Conservation (phyloP, 2,113 vertebrate genomes). For the Laticauda colubrina region DNA sequence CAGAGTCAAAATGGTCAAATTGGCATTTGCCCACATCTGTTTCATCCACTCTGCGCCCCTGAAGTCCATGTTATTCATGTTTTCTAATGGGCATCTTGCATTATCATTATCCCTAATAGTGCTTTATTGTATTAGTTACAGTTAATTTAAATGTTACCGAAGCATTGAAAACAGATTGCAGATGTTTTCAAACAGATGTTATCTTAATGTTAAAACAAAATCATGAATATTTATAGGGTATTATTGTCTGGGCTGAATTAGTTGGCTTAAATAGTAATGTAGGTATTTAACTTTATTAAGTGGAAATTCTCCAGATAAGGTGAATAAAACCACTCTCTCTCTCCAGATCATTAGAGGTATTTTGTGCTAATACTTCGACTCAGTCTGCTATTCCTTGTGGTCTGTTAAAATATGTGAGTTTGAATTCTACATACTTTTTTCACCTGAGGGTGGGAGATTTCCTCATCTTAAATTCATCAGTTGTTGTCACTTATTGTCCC, state of each 20-base stretch:
- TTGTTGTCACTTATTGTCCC: background rate
- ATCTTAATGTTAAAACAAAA: conserved; percentile 78
- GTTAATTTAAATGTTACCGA: conserved; percentile 80
- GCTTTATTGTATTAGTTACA: conserved; percentile 83
- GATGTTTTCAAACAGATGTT: conserved; percentile 84
- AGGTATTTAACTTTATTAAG: conserved; percentile 63
- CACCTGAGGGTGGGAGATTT: background rate
- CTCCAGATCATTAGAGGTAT: conserved; percentile 45
- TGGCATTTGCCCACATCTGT: conserved; percentile 43
- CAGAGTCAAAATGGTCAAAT: conserved; percentile 38
- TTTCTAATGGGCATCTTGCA: conserved; percentile 74
- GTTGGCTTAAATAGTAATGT: conserved; percentile 62
- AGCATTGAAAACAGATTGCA: conserved; percentile 85
- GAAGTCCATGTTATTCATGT: conserved; percentile 53
- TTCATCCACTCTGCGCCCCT: conserved; percentile 39
- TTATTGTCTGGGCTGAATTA: conserved; percentile 75
- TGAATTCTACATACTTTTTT: conserved; percentile 33
- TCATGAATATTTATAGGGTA: conserved; percentile 81
- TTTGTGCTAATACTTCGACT: conserved; percentile 54
- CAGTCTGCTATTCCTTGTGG: conserved; percentile 47
- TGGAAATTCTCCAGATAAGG: conserved; percentile 54
- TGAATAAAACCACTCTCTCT: conserved; percentile 66
- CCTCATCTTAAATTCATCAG: background rate
- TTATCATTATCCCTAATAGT: conserved; percentile 81
- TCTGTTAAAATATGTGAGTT: conserved; percentile 53